A percentile compares a stretch with the other conserved stretches of the same genome.
These are phyloP conservation scores for Cheilosia scutellata DNA, from an alignment of 2,888 invertebrate genomes.

Conservation along the genomic window DNA sequence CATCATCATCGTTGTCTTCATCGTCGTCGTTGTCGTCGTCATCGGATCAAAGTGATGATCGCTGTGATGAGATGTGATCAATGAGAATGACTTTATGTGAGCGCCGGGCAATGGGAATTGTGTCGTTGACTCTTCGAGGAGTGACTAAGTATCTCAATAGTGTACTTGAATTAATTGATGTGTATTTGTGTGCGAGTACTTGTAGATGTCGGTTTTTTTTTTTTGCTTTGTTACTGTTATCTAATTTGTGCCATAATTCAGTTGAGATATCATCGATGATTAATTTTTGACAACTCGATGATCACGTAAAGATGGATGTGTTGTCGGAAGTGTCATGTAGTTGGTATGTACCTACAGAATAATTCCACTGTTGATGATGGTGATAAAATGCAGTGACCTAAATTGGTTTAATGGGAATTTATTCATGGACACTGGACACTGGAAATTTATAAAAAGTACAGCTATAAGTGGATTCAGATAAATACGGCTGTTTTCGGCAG, in stretches of 20 bases:
- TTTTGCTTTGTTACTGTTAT: conserved; percentile 7
- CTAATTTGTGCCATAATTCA: conserved; percentile 58
- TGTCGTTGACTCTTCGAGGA: conserved; percentile 16
- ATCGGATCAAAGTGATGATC: conserved; percentile 52
- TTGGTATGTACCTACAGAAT: conserved; percentile 7
- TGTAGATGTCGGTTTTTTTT: not conserved
- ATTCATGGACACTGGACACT: not conserved
- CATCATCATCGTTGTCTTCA: conserved; percentile 7
- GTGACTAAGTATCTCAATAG: conserved; percentile 20
- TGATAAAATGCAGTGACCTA: conserved; percentile 2
- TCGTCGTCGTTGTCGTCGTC: conserved; percentile 31
- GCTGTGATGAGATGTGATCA: conserved; percentile 57
- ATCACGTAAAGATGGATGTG: conserved; percentile 40
- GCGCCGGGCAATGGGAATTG: conserved; percentile 16
- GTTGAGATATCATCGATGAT: conserved; percentile 57
- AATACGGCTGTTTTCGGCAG: too few relatives aligned
- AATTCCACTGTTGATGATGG: not conserved
- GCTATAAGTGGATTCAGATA: too few relatives aligned
- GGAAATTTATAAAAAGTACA: not conserved
- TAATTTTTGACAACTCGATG: conserved; percentile 64
- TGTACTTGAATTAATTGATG: conserved; percentile 50
- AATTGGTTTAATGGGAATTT: not conserved
- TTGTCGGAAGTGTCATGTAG: conserved; percentile 52
- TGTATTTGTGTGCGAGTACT: conserved; percentile 7
- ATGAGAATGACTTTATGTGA: conserved; percentile 39